phyloP scores from a whole-genome alignment of 37 sponge, comb jelly and placozoan genomes.

The Spongilla lacustris region DNA sequence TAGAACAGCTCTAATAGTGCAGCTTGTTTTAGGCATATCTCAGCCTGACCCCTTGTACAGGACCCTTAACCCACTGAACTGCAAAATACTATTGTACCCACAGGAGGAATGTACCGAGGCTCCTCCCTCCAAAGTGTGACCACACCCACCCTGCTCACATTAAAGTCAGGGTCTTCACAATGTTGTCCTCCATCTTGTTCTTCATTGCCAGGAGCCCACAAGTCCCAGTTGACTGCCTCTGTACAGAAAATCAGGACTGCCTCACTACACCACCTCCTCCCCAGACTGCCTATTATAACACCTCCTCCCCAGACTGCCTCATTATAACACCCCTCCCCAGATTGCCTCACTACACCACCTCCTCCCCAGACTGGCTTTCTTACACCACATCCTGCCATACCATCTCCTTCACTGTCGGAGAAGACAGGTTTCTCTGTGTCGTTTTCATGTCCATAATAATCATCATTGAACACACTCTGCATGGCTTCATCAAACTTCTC shows the following conservation, averaged over 20 bases:
- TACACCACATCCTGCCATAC: not conserved
- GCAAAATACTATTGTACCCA: too few relatives aligned
- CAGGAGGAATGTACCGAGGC: too few relatives aligned
- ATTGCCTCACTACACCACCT: too few relatives aligned
- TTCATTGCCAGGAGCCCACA: slow-evolving; percentile 20
- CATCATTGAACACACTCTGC: slow-evolving; percentile 64
- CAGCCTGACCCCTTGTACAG: too few relatives aligned
- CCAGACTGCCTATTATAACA: not conserved
- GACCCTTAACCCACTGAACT: too few relatives aligned
- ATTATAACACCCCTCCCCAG: not conserved
- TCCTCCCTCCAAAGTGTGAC: too few relatives aligned
- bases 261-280: not conserved
- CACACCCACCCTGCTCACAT: slow-evolving; percentile 29
- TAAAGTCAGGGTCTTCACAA: slow-evolving; percentile 85
- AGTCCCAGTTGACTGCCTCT: slow-evolving; percentile 45
- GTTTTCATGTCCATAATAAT: slow-evolving; percentile 61
- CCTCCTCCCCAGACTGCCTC: too few relatives aligned
- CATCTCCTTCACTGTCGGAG: slow-evolving; percentile 62
- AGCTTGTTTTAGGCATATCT: too few relatives aligned
- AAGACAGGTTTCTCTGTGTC: slow-evolving; percentile 79
- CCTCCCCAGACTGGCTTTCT: not conserved
- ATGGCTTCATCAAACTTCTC: slow-evolving; percentile 79
- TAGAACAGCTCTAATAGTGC: too few relatives aligned
- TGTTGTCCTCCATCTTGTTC: slow-evolving; percentile 46
- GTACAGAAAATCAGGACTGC: not conserved